phyloP scores from a whole-genome alignment of 2,113 vertebrate genomes.

The Alligator sinensis region DNA sequence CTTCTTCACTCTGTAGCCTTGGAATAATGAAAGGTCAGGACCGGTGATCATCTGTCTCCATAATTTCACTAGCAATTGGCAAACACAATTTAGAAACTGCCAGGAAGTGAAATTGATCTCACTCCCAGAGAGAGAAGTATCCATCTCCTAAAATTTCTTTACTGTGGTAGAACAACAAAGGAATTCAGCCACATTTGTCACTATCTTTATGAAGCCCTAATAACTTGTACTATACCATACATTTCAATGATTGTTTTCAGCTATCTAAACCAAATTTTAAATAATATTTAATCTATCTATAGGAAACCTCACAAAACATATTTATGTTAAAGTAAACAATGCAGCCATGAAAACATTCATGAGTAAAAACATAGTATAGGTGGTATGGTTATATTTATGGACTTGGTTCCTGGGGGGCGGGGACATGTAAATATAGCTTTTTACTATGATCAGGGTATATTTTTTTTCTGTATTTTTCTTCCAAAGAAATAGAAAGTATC shows the following conservation, averaged over 20 bases:
- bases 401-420: not conserved
- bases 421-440: not conserved
- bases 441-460: fast-evolving
- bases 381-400: not conserved
- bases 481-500: not conserved
- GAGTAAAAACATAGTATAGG: not conserved
- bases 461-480: not conserved
- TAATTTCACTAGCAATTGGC: slow-evolving; percentile 82
- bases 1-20: slow-evolving; percentile 60
- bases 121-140: slow-evolving; percentile 64
- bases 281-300: not conserved
- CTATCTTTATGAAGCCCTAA: not conserved
- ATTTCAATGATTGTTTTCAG: slow-evolving; percentile 11
- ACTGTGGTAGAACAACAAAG: slow-evolving; percentile 25
- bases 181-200: slow-evolving; percentile 55
- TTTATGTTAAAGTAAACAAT: not conserved
- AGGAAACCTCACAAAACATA: not conserved
- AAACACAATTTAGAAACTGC: slow-evolving; percentile 82
- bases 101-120: slow-evolving; percentile 79
- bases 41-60: slow-evolving; percentile 75
- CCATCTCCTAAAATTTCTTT: slow-evolving; percentile 69
- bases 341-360: not conserved
- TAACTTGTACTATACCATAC: not conserved
- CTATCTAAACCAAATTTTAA: slow-evolving; percentile 10
- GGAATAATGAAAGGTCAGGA: slow-evolving; percentile 77